Evolutionary conservation across 2,888 invertebrate species (phyloP), one percentile per base, ranked within the genome.

Genomic region (Embidobia sp.): DNA sequence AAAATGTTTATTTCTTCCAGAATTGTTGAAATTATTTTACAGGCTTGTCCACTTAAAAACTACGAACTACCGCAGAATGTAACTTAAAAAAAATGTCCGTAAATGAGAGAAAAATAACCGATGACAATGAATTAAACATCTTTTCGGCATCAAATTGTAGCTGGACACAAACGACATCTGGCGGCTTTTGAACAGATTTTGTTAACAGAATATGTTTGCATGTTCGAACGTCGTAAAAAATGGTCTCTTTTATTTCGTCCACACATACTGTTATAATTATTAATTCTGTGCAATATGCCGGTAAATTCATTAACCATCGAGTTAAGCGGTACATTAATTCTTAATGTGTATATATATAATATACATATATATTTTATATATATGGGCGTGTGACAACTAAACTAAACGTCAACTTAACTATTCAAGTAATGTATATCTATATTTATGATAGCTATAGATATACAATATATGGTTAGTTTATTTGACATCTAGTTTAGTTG

Each of bases 321-420:
- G 81, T 81, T 81, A 84, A 85, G 79, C 81, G 77, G 83, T 79
- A 82, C 78, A 84, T 80, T 82, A 84, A 55, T 81, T 77, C 77
- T 82, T 83, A 85, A 82, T 79, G 82, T 80, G 83, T 75, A 75
- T 66, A 75, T 75, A 61, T 63, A 73, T 73, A 75, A 72, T 63
- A 49, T 55, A 51, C 44, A 44, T 64, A 42, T 64, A 22, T 4
- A 22, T 22, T 72, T 37, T 55, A 44, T 72, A 72, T 61, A 64
- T 64, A n/a, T n/a, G n/a, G n/a, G n/a, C n/a, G n/a, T n/a, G n/a
- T n/a, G n/a, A n/a, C n/a, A n/a, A n/a, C n/a, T n/a, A n/a, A n/a
- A n/a, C n/a, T n/a, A n/a, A n/a, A n/a, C n/a, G n/a, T n/a, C n/a
- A n/a, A n/a, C n/a, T n/a, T n/a, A n/a, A n/a, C n/a, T n/a, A n/a